Base-by-base conservation (phyloP, 2,797 vertebrate genomes). In the Rhadinocentrus ornatus region DNA sequence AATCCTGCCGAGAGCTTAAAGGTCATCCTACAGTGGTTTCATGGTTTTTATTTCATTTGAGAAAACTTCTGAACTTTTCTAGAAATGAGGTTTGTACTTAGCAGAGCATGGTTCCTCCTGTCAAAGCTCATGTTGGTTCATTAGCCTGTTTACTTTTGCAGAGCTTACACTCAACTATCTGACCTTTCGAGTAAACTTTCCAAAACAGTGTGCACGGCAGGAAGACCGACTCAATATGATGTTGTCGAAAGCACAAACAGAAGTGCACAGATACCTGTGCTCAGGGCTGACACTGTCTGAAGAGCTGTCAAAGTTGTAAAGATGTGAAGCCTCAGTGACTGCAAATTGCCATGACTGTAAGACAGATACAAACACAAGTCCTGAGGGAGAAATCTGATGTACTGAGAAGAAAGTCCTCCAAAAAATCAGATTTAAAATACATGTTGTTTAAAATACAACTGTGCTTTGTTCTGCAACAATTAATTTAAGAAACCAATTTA, bases 111-210 rank as follows among this genome's bases (percentile, higher is more conserved):
- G 31, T 27, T 70, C 39, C 26, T 41, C 18, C 16, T 35, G 37
- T 62, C 44, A 56, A 53, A 22, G 2, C 58, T 39, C 44, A 34
- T 56, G 50, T 22, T 66, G 48, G 48, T 63, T 34, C 16, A 29
- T 29, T 63, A 32, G 24, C n/a, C n/a, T 26, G 18, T 35, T 48
- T 59, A 58, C 31, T n/a, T n/a, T 27, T 2, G 2, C 3, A 46
- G 22, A 50, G 52, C 35, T 37, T 55, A 46, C 12, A 67, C 9
- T 50, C 44, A 27, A 22, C 46, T 37, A 18, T 55, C 35, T 62
- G 27, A 77, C 37, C 54, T 65, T 71, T 58, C 9, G 15, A 26
- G 10, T 10, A 35, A 71, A 74, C 20, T 1, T 34, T 35, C 63
- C 50, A 52, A 32, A 46, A 39, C 16, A 53, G 9, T 39, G 4